Evolutionary conservation across 2,113 vertebrate genomes (phyloP).

Genomic region (Cercopithecus mona): DNA sequence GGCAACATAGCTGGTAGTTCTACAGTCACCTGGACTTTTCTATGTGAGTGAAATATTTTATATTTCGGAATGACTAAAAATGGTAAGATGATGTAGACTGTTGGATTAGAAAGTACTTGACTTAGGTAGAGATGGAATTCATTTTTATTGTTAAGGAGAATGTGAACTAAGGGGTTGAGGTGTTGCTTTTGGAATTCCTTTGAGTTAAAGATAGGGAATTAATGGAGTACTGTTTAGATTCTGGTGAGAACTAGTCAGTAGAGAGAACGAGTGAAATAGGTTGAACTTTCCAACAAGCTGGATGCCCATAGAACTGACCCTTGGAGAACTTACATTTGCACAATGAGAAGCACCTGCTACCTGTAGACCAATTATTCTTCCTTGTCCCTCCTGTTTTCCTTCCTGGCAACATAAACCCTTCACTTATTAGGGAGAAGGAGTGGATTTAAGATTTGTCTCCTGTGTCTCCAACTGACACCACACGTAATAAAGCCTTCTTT

Average conservation of each 20-base stretch:
- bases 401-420: too few species aligned
- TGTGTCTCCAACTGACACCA: too few species aligned
- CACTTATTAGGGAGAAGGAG: too few species aligned
- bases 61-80: background rate
- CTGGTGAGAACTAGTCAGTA: background rate
- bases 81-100: background rate
- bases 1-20: background rate
- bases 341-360: too few species aligned
- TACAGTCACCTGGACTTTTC: background rate
- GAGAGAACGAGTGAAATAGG: background rate
- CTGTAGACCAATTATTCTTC: too few species aligned
- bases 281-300: too few species aligned
- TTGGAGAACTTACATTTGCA: too few species aligned
- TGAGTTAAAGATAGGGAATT: background rate
- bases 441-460: too few species aligned
- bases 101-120: background rate
- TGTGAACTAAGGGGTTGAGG: background rate
- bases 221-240: background rate
- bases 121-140: background rate
- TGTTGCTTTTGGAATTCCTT: background rate
- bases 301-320: too few species aligned
- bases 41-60: background rate
- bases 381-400: too few species aligned
- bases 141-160: background rate
- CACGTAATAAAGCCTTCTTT: too few species aligned